Conservation (phyloP, 2,797 vertebrate species). For the Borostomias antarcticus region DNA sequence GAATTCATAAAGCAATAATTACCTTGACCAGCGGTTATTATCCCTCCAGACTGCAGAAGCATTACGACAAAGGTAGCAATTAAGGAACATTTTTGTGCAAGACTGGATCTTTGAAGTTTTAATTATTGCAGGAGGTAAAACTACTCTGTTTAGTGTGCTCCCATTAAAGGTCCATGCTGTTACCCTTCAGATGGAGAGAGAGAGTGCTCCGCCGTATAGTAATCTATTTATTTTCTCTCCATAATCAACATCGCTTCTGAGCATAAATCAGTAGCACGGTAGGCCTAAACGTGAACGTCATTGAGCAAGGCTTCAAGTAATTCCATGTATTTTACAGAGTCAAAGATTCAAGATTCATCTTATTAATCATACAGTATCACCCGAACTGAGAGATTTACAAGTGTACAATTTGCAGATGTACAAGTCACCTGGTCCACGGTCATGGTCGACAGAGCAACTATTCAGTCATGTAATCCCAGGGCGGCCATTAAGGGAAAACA, state of each 20-base stretch:
- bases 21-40: constrained; percentile 66
- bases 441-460: no score
- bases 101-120: constrained; percentile 58
- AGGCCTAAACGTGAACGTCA: not conserved
- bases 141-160: constrained; percentile 38
- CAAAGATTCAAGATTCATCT: not conserved
- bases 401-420: not conserved
- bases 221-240: constrained; percentile 51
- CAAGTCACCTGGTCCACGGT: no score
- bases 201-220: constrained; percentile 50
- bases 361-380: no score
- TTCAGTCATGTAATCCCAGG: no score
- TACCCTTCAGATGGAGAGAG: constrained; percentile 29
- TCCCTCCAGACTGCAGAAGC: constrained; percentile 62
- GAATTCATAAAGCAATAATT: constrained; percentile 63
- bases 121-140: constrained; percentile 61
- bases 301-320: constrained; percentile 18
- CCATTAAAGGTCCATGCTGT: constrained; percentile 47
- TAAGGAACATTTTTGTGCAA: constrained; percentile 62
- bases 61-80: constrained; percentile 68
- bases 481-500: no score
- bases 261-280: constrained; percentile 27
- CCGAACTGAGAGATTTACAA: no score
- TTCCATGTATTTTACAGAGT: not conserved
- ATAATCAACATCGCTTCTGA: constrained; percentile 43